Percentiles rank a stretch among this genome's conserved stretches.
Conservation (phyloP, 2,888 invertebrate species). For the Microplitis manilae region DNA sequence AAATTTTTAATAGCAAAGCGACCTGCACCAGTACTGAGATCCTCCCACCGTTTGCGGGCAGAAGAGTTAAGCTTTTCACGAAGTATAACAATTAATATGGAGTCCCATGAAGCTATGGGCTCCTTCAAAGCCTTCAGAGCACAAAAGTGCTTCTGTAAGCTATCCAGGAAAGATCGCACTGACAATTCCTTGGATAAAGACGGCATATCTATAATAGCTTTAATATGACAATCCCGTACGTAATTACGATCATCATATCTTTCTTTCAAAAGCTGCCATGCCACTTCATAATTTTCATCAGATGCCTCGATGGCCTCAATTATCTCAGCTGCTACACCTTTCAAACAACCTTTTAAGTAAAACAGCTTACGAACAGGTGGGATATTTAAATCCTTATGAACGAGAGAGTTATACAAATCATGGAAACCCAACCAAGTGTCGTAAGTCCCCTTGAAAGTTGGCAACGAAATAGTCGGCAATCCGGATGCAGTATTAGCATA, state of each 20-base stretch:
- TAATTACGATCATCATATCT: background rate
- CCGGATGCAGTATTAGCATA: background rate
- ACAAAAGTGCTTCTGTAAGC: background rate
- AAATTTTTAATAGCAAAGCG: no score
- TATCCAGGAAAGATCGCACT: background rate
- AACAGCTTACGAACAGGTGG: background rate
- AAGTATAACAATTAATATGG: background rate
- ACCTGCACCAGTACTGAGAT: background rate
- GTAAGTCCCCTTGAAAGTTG: conserved; percentile 41
- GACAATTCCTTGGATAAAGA: background rate
- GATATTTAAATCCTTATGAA: background rate
- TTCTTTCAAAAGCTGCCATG: background rate
- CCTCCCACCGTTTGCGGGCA: background rate
- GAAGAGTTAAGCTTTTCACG: background rate
- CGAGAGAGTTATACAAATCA: conserved; percentile 37
- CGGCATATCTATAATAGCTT: background rate
- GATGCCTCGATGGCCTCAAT: background rate
- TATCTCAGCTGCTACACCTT: background rate
- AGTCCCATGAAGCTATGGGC: background rate
- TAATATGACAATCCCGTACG: background rate
- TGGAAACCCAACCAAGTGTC: conserved; percentile 41
- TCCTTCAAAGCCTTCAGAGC: background rate
- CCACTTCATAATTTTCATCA: background rate
- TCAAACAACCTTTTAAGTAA: background rate
- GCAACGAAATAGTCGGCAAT: conserved; percentile 41